Evolutionary conservation across 1,140 invertebrate species (phyloP).

Genomic region (Lepidotrigona ventralis): DNA sequence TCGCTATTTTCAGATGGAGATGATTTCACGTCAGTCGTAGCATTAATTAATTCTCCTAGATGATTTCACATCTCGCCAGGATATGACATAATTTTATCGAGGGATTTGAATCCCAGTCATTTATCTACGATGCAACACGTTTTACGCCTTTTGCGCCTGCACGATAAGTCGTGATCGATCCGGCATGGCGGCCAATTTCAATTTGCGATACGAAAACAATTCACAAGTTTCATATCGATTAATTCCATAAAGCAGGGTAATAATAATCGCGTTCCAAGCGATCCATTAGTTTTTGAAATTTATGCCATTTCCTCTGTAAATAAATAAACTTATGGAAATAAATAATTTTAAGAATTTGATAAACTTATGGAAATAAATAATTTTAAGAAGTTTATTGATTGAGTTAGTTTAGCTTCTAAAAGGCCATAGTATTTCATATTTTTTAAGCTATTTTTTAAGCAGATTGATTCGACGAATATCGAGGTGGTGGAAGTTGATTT

Average conservation of each 20-base stretch:
- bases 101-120: constrained; percentile 2
- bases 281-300: too few species aligned
- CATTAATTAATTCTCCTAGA: constrained; percentile 48
- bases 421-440: not conserved
- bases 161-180: constrained; percentile 49
- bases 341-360: not conserved
- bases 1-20: constrained; percentile 55
- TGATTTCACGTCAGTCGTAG: constrained; percentile 49
- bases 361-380: too few species aligned
- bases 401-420: not conserved
- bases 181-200: not conserved
- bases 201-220: not conserved
- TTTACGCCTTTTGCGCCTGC: constrained; percentile 49
- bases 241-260: too few species aligned
- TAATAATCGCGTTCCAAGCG: too few species aligned
- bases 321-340: too few species aligned
- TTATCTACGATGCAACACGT: constrained; percentile 50
- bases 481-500: not conserved
- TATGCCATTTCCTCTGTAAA: too few species aligned
- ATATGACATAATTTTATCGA: constrained; percentile 45
- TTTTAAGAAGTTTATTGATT: not conserved
- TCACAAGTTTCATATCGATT: too few species aligned
- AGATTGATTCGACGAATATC: not conserved
- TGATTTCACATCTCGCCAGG: not conserved
- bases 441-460: not conserved